Conservation (phyloP, 2,888 invertebrate genomes). For the Oligia strigilis region DNA sequence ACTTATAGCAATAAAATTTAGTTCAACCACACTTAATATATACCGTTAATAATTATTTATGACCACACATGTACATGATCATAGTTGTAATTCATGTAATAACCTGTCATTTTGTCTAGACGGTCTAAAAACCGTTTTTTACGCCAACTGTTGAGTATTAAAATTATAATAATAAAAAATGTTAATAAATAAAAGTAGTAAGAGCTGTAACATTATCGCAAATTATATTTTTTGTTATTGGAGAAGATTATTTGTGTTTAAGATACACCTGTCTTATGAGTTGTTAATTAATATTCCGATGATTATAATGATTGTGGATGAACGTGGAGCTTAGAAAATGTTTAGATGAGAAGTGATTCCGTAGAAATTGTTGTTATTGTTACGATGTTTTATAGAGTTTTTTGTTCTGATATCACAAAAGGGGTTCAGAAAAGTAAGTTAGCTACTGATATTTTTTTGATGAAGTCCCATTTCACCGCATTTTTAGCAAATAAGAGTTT, state of each 20-base stretch:
- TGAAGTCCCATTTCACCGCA: too few relatives aligned
- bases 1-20: conserved; percentile 52
- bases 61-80: conserved; percentile 16
- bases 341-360: conserved; percentile 1
- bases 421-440: background rate
- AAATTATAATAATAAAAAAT: conserved; percentile 45
- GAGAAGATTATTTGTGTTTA: conserved; percentile 32
- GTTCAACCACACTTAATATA: conserved; percentile 40
- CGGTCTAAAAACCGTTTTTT: conserved; percentile 53
- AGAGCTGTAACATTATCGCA: conserved; percentile 27
- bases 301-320: conserved; percentile 10
- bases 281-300: conserved; percentile 44
- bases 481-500: too few relatives aligned
- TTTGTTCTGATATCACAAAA: background rate
- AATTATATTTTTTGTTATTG: conserved; percentile 46
- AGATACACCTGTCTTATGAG: conserved; percentile 40
- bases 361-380: background rate
- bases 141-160: conserved; percentile 34
- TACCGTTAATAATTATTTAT: conserved; percentile 57
- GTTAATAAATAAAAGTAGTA: conserved; percentile 45
- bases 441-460: too few relatives aligned
- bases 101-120: conserved; percentile 60
- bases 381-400: background rate
- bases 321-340: background rate
- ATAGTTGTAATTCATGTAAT: conserved; percentile 45